Percentiles rank a stretch among this genome's conserved stretches.
These are phyloP conservation scores for Astropecten irregularis DNA, from an alignment of 53 echinoderm and acorn worm genomes.

Conservation along the genomic window DNA sequence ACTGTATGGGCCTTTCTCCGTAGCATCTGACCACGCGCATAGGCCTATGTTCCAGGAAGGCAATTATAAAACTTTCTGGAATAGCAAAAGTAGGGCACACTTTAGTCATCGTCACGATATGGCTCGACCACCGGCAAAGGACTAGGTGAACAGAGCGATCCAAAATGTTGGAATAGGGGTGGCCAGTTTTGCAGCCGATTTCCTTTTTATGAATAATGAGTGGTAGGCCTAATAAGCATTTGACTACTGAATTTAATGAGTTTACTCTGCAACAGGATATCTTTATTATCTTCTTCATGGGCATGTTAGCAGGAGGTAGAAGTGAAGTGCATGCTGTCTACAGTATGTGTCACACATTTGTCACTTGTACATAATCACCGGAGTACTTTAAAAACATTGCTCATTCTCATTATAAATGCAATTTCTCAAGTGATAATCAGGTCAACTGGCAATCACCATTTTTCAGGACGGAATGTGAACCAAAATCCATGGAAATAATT, in stretches of 20 bases:
- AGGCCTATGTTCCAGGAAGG: background rate
- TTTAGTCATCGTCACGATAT: constrained; percentile 46
- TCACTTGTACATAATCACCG: too few relatives aligned
- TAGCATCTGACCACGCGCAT: background rate
- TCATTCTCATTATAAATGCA: too few relatives aligned
- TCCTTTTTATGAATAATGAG: too few relatives aligned
- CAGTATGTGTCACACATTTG: background rate
- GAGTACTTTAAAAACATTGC: too few relatives aligned
- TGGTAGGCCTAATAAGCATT: background rate
- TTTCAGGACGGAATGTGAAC: too few relatives aligned
- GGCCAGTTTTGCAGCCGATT: too few relatives aligned
- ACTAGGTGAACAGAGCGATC: background rate
- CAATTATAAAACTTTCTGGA: background rate
- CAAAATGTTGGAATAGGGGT: background rate
- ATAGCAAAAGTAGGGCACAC: background rate
- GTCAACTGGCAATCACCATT: too few relatives aligned
- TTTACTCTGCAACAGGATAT: background rate
- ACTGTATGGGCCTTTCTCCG: background rate
- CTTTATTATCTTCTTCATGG: too few relatives aligned
- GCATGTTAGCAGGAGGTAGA: background rate
- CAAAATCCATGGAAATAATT: too few relatives aligned
- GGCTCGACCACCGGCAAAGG: background rate
- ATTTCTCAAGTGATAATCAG: too few relatives aligned
- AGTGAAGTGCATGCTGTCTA: background rate
- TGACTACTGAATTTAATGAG: background rate